Base-by-base conservation (phyloP, 1,140 invertebrate species). In the Bilobella aurantiaca region DNA sequence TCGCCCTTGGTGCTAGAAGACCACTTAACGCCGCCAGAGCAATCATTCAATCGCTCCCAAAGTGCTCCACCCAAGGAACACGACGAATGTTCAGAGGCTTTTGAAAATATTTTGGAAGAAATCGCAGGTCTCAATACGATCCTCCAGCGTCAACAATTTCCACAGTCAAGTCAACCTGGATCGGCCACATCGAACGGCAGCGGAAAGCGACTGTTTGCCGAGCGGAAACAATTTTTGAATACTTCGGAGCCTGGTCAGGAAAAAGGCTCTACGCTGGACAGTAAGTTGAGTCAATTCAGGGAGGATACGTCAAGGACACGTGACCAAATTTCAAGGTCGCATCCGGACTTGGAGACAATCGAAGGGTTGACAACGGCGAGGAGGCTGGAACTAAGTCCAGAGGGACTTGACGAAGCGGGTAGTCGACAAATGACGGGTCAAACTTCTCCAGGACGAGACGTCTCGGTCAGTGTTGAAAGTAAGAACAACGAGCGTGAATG, bases 101-200 rank as follows among this genome's bases (percentile, higher is more conserved):
- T 73, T 69, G 71, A 70, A 27, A 68, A 63, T 42, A 70, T 73
- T 61, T 49, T 73, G 2, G 68, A 73, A 31, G 71, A 73, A 64
- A 73, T 73, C 42, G 71, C 71, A 21, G 71, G 71, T 16, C 47
- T 73, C 5, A 68, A 73, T 28, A 62, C 60, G 37, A 73, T 73
- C 62, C 66, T 49, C 18, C 25, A 56, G 53, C 63, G 59, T 42
- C 59, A 62, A 27, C 3, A 3, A 3, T 25, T 31, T 16, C 58
- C 29, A 31, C 58, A 12, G 49, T 16, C 12, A 42, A 42, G 8
- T n/a, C n/a, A n/a, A n/a, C n/a, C n/a, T n/a, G n/a, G n/a, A n/a
- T n/a, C n/a, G n/a, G n/a, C n/a, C n/a, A n/a, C n/a, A 18, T 42
- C 53, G 23, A 29, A 12, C 23, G 27, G 31, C 32, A 29, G 25